phyloP scores from a whole-genome alignment of 2,113 vertebrate genomes.

The Butastur rufipennis region DNA sequence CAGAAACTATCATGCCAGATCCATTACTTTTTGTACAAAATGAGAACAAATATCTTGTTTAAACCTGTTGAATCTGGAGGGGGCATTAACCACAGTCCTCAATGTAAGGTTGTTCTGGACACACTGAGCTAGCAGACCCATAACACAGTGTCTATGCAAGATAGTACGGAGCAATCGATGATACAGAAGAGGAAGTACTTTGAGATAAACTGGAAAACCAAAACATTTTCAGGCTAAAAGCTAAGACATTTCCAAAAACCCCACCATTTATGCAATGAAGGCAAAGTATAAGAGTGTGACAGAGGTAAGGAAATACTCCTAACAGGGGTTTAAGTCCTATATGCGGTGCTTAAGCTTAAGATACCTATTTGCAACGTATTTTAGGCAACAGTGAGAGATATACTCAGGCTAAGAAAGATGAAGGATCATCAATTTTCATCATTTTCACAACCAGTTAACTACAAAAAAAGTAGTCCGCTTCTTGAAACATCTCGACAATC shows the following conservation, averaged over 20 bases:
- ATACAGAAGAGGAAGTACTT: not conserved
- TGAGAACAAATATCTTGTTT: not conserved
- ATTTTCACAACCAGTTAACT: not conserved
- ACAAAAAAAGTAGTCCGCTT: not conserved
- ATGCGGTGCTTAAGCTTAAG: not conserved
- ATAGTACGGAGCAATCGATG: not conserved
- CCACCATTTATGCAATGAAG: not conserved
- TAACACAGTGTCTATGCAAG: not conserved
- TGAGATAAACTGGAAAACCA: not conserved
- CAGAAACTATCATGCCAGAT: not conserved
- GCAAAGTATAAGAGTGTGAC: not conserved
- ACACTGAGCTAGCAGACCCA: not conserved
- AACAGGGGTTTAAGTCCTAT: not conserved
- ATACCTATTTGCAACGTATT: not conserved
- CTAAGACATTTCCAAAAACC: not conserved
- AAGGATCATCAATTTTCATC: not conserved
- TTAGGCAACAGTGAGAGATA: not conserved
- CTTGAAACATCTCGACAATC: not conserved
- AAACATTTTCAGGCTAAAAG: not conserved
- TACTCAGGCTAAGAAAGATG: not conserved
- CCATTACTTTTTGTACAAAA: not conserved
- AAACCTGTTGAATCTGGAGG: not conserved
- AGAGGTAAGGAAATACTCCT: not conserved
- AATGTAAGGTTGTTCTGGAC: not conserved
- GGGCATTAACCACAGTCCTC: not conserved